Percentiles rank a stretch among this genome's conserved stretches.
phyloP scores from a whole-genome alignment of 2,888 invertebrate species.

The Agrotis puta region DNA sequence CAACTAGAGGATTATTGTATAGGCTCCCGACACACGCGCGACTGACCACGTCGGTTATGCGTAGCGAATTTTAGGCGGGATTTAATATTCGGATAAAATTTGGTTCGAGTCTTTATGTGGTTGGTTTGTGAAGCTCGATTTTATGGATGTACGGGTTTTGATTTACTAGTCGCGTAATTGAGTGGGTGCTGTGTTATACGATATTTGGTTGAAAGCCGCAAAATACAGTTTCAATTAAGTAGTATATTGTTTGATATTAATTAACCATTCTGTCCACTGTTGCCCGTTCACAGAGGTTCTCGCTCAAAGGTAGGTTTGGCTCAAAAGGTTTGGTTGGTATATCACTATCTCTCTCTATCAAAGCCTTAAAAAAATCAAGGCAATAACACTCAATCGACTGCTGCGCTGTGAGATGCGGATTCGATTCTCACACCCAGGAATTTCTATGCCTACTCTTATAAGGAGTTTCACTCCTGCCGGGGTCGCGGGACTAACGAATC shows the following conservation, averaged over 20 bases:
- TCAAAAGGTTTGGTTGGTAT: too few species aligned
- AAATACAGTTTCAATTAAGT: not conserved
- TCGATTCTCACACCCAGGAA: too few species aligned
- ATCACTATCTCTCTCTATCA: too few species aligned
- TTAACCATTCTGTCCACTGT: not conserved
- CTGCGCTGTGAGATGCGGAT: too few species aligned
- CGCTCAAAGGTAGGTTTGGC: too few species aligned
- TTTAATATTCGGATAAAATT: slow-evolving; percentile 53
- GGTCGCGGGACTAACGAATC: too few species aligned
- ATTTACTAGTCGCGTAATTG: not conserved
- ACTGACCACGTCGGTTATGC: slow-evolving; percentile 55
- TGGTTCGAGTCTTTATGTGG: slow-evolving; percentile 32
- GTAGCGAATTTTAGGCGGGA: slow-evolving; percentile 56
- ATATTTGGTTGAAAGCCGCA: not conserved
- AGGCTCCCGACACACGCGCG: slow-evolving; percentile 52
- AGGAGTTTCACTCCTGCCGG: too few species aligned
- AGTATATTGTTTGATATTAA: not conserved
- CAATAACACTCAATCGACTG: too few species aligned
- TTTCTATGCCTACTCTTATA: too few species aligned
- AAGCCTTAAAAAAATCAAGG: not conserved
- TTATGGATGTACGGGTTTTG: not conserved
- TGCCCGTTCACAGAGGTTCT: not conserved
- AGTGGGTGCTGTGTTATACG: not conserved
- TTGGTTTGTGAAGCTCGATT: not conserved
- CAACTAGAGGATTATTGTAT: slow-evolving; percentile 62